Base-by-base conservation (phyloP, 2,113 vertebrate species). In the Microcebus jonahi region DNA sequence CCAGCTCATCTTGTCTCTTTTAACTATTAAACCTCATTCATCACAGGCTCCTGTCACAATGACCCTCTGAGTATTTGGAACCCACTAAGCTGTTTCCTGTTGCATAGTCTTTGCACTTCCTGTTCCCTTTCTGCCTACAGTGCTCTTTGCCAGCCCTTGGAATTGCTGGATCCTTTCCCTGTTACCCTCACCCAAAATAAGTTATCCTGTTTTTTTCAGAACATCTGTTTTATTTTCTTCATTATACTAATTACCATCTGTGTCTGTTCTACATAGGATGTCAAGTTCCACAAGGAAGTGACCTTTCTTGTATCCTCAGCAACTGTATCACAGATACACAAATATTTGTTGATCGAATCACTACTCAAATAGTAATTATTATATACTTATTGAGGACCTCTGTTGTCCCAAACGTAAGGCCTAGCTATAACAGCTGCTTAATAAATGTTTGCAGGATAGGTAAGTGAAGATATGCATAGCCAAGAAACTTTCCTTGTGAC, bases 181-280 rank as follows among this genome's bases (percentile, higher is more conserved):
- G 9, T 48, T 67, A 88, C 10, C 23, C 57, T 88, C 65, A 80
- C 55, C 59, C 57, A 81, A 73, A 80, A 81, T 50, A 81, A 86
- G 9, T 4, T 31, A 76, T 39, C 39, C 25, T 65, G 67, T 91
- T 91, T 94, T 42, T 82, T 21, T 91, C 76, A 82, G 50, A 91
- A 87, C 34, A 91, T 23, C 36, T 82, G 88, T 75, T 88, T 96
- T 82, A 81, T 53, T 73, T 94, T 75, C 67, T 94, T 90, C 36
- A 7, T 76, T 82, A 88, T 50, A 82, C 11, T 61, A 75, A 67
- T 91, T 75, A 81, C n/a, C 53, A 75, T 50, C 25, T 75, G 45
- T 53, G 29, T 70, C 50, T 53, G 34, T 70, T 90, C 34, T 67
- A n/a, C 3, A 36, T 27, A 84, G 34, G 11, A 50, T 55, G 63